These are phyloP conservation scores for Podiceps cristatus DNA, from an alignment of 2,113 vertebrate genomes.

Conservation along the genomic window DNA sequence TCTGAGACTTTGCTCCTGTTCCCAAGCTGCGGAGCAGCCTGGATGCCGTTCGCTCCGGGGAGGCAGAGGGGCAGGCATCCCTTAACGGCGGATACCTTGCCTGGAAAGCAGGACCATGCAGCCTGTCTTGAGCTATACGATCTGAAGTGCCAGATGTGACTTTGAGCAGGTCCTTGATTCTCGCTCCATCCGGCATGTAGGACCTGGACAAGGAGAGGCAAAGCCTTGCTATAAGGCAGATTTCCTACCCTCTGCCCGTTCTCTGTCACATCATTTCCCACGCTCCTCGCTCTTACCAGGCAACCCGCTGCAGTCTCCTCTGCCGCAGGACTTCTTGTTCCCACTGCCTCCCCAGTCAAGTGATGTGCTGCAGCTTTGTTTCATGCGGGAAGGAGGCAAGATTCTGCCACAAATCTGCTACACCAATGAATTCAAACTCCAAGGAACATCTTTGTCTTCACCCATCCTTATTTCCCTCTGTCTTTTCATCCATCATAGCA, in stretches of 20 bases:
- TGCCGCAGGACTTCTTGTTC: background rate
- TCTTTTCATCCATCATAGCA: background rate
- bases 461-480: background rate
- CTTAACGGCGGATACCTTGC: background rate
- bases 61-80: background rate
- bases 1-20: background rate
- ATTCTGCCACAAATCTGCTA: background rate
- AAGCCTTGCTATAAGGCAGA: background rate
- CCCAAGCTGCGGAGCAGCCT: background rate
- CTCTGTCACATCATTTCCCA: no score
- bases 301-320: no score
- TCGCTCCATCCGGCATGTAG: background rate
- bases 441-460: background rate
- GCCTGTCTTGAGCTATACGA: background rate
- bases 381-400: background rate
- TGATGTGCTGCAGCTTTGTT: background rate
- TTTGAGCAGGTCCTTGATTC: background rate
- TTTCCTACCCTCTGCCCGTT: background rate
- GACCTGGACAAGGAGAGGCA: background rate
- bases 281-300: no score
- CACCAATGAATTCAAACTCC: no score
- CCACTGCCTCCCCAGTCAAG: no score
- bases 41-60: background rate
- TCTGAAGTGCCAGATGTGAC: background rate
- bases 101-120: background rate